phyloP scores from a whole-genome alignment of 1,140 invertebrate species.

The Drosophila littoralis region DNA sequence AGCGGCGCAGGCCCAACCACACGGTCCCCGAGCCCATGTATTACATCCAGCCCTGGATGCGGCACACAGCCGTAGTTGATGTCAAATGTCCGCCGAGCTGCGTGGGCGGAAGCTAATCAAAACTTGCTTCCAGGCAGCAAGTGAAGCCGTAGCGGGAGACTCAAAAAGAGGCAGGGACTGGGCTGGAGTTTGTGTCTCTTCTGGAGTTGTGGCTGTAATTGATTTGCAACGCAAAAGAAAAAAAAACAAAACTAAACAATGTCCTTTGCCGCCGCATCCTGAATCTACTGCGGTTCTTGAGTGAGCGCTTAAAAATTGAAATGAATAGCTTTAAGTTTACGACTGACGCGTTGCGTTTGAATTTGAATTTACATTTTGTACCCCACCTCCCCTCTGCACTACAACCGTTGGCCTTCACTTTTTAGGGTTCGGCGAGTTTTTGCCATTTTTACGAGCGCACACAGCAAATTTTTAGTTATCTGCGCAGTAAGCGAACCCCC shows the following conservation, averaged over 20 bases:
- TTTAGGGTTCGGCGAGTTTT: constrained; percentile 29
- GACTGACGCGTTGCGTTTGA: constrained; percentile 59
- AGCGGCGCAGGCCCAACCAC: not conserved
- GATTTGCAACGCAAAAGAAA: constrained; percentile 48
- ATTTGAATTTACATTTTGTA: constrained; percentile 53
- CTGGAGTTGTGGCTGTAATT: constrained; percentile 58
- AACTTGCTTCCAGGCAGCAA: constrained; percentile 69
- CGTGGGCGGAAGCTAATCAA: constrained; percentile 75
- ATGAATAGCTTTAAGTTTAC: constrained; percentile 75
- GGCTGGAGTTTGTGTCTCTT: not conserved
- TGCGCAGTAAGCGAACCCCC: constrained; percentile 1
- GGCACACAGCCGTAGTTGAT: constrained; percentile 1
- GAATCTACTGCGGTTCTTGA: constrained; percentile 4
- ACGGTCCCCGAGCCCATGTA: not conserved
- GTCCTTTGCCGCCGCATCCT: constrained; percentile 35
- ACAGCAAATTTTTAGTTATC: constrained; percentile 39
- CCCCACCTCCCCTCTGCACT: not conserved
- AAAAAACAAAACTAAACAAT: constrained; percentile 32
- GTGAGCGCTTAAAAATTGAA: constrained; percentile 38
- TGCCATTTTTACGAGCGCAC: constrained; percentile 40
- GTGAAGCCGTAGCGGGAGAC: too few species aligned
- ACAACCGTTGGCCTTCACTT: not conserved
- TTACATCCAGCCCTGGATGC: not conserved
- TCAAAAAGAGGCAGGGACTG: not conserved
- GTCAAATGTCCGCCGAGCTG: constrained; percentile 31